Evolutionary conservation across 1,140 invertebrate species (phyloP), one percentile per base, ranked within the genome.

Genomic region (Subanguina moxae): DNA sequence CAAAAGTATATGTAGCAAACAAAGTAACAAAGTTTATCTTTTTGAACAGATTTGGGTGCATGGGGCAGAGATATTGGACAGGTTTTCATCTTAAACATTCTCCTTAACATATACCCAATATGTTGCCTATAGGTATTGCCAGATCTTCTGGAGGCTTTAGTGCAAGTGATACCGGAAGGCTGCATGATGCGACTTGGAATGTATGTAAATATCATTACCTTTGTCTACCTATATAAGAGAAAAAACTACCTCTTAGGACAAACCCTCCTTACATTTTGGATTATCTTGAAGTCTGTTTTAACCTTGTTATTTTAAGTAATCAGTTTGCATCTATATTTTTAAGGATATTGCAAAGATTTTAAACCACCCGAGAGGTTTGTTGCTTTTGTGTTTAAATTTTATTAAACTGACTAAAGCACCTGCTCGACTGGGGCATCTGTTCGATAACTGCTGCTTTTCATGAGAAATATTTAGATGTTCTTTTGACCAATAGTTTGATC

Each of bases 261-360:
- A 76, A 98, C 87, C 94, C 95, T 0, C 95, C 95, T 0, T 98
- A 97, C 80, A 97, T 98, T 68, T 82, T 96, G 28, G 92, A 97
- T 78, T 91, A 97, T 84, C 84, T 97, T 1, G 88, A 91, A 82
- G 87, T 87, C 8, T 64, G 8, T 58, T 64, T 61, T 58, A 23
- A 62, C 0, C 62, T 62, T 68, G 74, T 71, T 61, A 15, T n/a
- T n/a, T n/a, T 68, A 63, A 57, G 64, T 48, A 3, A 11, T 38
- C 11, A 38, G 11, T 11, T 11, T 38, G 23, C 42, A 27, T 52
- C 3, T 8, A 52, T 52, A 8, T 21, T 23, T 62, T 81, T 0
- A 76, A 89, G 78, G 91, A 93, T 82, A 92, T 98, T 62, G 89
- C 91, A 0, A 88, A 90, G 80, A 92, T 97, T 72, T 85, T 97